Evolutionary conservation across 2,888 invertebrate genomes (phyloP).

Genomic region (Sussaba pulchella): DNA sequence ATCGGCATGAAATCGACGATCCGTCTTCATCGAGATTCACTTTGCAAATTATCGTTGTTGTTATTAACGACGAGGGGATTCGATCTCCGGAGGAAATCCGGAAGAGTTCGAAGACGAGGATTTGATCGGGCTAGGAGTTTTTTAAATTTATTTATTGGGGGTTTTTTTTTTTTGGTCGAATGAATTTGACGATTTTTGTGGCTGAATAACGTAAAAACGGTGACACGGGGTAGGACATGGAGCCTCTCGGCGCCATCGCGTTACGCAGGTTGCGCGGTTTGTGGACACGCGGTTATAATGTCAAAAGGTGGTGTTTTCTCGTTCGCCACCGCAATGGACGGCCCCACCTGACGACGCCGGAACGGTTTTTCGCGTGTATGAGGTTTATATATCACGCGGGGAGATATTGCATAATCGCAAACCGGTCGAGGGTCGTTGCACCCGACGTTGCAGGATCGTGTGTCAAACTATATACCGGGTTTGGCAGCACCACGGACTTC

Average conservation of each 20-base stretch:
- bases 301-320: constrained; percentile 69
- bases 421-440: constrained; percentile 47
- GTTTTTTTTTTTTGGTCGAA: background rate
- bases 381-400: background rate
- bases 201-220: background rate
- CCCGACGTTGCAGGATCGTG: constrained; percentile 25
- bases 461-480: constrained; percentile 24
- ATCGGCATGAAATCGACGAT: constrained; percentile 3
- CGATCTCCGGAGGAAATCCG: background rate
- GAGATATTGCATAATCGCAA: constrained; percentile 42
- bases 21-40: background rate
- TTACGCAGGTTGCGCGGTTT: too few relatives aligned
- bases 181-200: background rate
- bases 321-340: constrained; percentile 54
- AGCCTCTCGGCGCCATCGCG: too few relatives aligned
- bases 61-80: background rate
- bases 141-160: too few relatives aligned
- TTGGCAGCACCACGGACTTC: background rate
- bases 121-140: background rate
- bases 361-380: constrained; percentile 47
- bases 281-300: constrained; percentile 70
- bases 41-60: background rate
- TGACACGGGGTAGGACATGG: background rate
- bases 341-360: constrained; percentile 49
- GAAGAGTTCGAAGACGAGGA: too few relatives aligned